Base-by-base conservation (phyloP, 2,888 invertebrate species). In the Stenodema calcarata region DNA sequence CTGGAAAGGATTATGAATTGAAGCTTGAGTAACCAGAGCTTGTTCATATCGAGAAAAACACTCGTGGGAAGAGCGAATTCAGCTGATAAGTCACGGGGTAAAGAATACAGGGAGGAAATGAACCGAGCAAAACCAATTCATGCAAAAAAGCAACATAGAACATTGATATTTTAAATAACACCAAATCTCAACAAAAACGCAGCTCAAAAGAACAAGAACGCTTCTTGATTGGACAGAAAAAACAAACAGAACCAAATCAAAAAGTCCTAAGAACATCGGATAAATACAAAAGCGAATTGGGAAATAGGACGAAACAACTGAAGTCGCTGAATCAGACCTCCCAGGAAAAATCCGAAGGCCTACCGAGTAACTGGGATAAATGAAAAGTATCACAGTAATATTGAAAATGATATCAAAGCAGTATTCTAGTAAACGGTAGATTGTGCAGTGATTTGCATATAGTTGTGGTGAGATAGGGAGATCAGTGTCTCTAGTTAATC, bases 121-220 rank as follows among this genome's bases (percentile, higher is more conserved):
- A 78, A 78, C 78, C 78, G 78, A 78, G 78, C 78, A 78, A 78
- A 78, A 78, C 41, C 78, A 78, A 69, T 14, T 80, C 82, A 82
- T 82, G 82, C 82, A 82, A 35, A 69, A 69, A 82, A 82, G 82
- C 82, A 82, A 82, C 82, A 82, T 42, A 69, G 41, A 82, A 82
- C 82, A 82, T 82, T 69, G 69, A 82, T 62, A 78, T 44, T 14
- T 12, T 35, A 78, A 41, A 35, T 73, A 73, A 73, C 73, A 73
- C 41, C 73, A 73, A 73, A 62, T 62, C 11, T 62, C 62, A 62
- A 62, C 62, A 62, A 62, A 62, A 62, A 62, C 62, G 62, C 23
- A 62, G 62, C 62, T 23, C 62, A 62, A 62, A 62, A 50, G 16
- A 62, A 62, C 23, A 62, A 62, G 23, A 62, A 35, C 2, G 35